A percentile compares a stretch with the other conserved stretches of the same genome.
Conservation (phyloP, 1,140 invertebrate genomes). For the Nomia melanderi region DNA sequence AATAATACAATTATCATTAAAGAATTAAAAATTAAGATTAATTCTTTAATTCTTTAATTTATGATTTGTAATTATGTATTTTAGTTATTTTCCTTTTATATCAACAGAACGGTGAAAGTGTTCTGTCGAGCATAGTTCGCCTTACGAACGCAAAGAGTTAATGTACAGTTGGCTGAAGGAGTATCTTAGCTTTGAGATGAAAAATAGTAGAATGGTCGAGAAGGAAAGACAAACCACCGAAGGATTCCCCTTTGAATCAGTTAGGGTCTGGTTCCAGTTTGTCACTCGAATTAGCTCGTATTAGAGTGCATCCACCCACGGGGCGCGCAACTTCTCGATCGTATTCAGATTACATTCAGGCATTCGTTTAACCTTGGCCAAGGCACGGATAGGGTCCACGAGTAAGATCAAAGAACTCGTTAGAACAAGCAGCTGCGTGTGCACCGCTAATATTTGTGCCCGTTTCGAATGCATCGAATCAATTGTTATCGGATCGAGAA, state of each 20-base stretch:
- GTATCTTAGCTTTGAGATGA: neutral
- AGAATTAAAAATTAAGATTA: too few relatives aligned
- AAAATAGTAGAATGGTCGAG: neutral
- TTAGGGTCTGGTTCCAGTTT: neutral
- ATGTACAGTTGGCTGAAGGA: neutral
- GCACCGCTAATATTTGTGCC: conserved; percentile 27
- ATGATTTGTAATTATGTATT: too few relatives aligned
- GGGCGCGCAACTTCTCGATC: conserved; percentile 22
- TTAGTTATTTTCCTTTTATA: too few relatives aligned
- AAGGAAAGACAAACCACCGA: neutral
- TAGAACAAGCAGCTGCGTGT: conserved; percentile 40
- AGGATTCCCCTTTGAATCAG: neutral
- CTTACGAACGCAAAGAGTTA: too few relatives aligned
- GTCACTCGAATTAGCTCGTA: conserved; percentile 29
- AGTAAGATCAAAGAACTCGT: conserved; percentile 25
- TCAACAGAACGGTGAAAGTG: too few relatives aligned
- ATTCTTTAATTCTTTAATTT: too few relatives aligned
- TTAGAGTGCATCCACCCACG: conserved; percentile 46
- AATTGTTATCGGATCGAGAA: neutral
- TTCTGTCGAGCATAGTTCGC: too few relatives aligned
- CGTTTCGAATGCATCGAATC: neutral
- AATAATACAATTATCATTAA: too few relatives aligned
- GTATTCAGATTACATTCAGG: conserved; percentile 49
- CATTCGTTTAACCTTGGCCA: conserved; percentile 18
- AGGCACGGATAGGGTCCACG: conserved; percentile 8